These are phyloP conservation scores for Cyanoderma ruficeps DNA, from an alignment of 2,113 vertebrate genomes.

Conservation along the genomic window DNA sequence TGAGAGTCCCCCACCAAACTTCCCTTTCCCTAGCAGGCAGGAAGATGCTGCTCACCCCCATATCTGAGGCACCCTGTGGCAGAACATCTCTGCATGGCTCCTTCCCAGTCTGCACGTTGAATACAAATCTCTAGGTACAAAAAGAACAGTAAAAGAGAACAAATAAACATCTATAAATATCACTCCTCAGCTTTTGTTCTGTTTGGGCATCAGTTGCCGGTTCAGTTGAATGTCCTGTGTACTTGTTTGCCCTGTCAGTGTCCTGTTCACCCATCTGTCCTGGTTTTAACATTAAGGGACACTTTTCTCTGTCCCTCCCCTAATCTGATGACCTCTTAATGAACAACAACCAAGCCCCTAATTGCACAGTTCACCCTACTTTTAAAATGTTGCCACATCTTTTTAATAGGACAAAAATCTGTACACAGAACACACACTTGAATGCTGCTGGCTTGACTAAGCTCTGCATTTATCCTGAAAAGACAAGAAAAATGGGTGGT, in stretches of 20 bases:
- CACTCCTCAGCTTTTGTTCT: background rate
- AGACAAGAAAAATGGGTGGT: conserved; percentile 1
- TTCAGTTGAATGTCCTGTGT: background rate
- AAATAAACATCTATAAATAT: background rate
- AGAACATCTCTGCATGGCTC: background rate
- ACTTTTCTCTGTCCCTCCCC: background rate
- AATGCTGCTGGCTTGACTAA: conserved; percentile 4
- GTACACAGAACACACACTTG: background rate
- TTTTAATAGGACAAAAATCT: conserved; percentile 26
- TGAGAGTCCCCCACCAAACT: background rate
- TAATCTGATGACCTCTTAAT: background rate
- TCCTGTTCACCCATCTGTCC: background rate
- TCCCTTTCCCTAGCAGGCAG: background rate
- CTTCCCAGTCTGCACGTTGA: background rate
- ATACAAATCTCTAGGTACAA: background rate
- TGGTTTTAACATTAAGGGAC: background rate
- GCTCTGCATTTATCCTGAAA: background rate
- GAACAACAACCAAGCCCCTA: background rate
- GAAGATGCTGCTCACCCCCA: background rate
- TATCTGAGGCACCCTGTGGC: background rate
- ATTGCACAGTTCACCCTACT: background rate
- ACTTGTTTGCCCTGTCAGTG: background rate
- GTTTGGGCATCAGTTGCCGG: background rate
- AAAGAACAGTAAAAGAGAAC: background rate
- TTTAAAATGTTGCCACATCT: conserved; percentile 28